Evolutionary conservation across 1,140 invertebrate species (phyloP).

Genomic region (Paralvinella palmiformis): DNA sequence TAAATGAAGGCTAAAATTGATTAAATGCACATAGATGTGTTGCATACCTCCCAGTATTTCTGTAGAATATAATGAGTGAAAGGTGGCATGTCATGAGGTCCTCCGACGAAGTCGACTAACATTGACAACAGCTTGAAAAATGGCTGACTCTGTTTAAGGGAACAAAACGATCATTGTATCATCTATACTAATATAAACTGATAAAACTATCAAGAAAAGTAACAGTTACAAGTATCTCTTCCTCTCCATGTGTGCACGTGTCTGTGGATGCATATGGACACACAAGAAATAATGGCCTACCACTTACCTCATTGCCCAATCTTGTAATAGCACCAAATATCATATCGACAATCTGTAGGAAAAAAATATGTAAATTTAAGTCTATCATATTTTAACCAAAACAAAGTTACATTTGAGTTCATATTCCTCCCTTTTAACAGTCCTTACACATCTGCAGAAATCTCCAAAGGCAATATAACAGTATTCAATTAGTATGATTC

Average conservation of each 20-base stretch:
- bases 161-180: background rate
- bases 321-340: constrained; percentile 83
- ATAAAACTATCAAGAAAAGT: background rate
- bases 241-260: too few species aligned
- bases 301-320: constrained; percentile 68
- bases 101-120: constrained; percentile 53
- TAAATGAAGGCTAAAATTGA: background rate
- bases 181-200: background rate
- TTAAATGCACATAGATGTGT: background rate
- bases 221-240: too few species aligned
- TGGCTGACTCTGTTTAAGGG: constrained; percentile 55
- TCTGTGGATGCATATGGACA: too few species aligned
- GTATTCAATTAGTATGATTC: too few species aligned
- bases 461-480: too few species aligned
- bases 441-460: too few species aligned
- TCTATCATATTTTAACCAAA: too few species aligned
- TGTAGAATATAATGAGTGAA: constrained; percentile 82
- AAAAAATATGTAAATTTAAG: too few species aligned
- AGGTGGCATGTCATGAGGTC: constrained; percentile 71
- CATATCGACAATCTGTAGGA: constrained; percentile 67
- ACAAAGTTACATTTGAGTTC: too few species aligned
- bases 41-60: constrained; percentile 73
- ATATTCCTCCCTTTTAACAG: too few species aligned
- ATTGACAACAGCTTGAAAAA: constrained; percentile 79
- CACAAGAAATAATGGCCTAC: background rate